Percentiles rank a stretch among this genome's conserved stretches.
These are phyloP conservation scores for Hippocampus barbouri DNA, from an alignment of 2,113 vertebrate genomes.

Conservation along the genomic window DNA sequence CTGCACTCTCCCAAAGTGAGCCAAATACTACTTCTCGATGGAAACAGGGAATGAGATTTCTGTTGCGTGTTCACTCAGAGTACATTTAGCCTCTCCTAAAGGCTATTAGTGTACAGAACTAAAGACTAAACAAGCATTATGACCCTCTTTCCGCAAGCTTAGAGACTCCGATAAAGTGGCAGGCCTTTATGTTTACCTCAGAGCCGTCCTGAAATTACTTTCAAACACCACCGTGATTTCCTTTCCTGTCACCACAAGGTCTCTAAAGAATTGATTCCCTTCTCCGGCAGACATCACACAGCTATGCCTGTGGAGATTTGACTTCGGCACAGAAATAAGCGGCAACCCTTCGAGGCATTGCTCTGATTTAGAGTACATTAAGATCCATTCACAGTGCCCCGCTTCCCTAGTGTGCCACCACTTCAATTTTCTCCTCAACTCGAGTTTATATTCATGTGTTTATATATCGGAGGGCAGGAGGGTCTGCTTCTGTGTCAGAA, in stretches of 20 bases:
- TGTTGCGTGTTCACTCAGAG: conserved; percentile 8
- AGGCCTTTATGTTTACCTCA: conserved; percentile 57
- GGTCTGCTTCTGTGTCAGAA: conserved; percentile 56
- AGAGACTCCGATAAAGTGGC: conserved; percentile 47
- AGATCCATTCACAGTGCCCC: conserved; percentile 58
- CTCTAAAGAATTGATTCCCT: conserved; percentile 64
- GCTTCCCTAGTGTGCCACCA: conserved; percentile 52
- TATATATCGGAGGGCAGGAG: conserved; percentile 53
- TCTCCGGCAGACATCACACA: conserved; percentile 59
- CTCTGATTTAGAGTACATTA: conserved; percentile 68
- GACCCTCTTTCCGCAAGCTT: conserved; percentile 16
- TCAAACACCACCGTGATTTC: conserved; percentile 63
- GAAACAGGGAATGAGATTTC: neutral
- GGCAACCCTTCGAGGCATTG: conserved; percentile 54
- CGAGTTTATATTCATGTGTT: conserved; percentile 56
- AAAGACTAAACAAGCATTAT: conserved; percentile 2
- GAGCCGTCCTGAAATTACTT: conserved; percentile 55
- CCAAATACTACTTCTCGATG: neutral
- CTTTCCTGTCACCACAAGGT: conserved; percentile 66
- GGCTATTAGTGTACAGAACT: conserved; percentile 21
- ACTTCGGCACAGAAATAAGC: conserved; percentile 66
- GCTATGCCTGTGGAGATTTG: conserved; percentile 57
- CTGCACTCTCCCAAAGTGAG: neutral
- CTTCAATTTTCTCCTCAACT: conserved; percentile 59
- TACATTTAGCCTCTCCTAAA: conserved; percentile 7